A percentile compares a stretch with the other conserved stretches of the same genome.
phyloP scores from a whole-genome alignment of 2,113 vertebrate species.

The Callocephalon fimbriatum region DNA sequence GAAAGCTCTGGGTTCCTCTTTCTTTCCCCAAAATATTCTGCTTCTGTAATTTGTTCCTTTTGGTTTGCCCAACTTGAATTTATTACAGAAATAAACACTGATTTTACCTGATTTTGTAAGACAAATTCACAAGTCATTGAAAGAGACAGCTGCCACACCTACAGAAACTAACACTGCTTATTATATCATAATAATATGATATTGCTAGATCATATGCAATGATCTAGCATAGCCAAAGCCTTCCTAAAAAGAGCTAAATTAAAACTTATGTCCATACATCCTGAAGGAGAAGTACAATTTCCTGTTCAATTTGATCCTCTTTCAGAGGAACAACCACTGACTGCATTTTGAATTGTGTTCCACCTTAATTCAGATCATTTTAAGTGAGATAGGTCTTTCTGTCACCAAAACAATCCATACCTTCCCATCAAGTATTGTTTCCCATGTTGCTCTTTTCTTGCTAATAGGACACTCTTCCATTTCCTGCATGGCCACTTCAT shows the following conservation, averaged over 20 bases:
- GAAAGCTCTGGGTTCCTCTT: background rate
- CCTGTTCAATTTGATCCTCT: background rate
- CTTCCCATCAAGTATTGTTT: conserved; percentile 98
- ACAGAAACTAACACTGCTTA: background rate
- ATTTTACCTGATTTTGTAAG: background rate
- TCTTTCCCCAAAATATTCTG: background rate
- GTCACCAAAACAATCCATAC: conserved; percentile 67
- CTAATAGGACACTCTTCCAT: conserved; percentile 97
- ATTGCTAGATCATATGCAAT: background rate
- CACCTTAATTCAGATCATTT: background rate
- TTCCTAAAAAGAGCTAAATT: background rate
- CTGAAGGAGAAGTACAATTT: background rate
- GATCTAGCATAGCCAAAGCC: background rate
- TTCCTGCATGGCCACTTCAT: conserved; percentile 98
- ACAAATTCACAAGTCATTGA: background rate
- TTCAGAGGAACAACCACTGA: background rate
- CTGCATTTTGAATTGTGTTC: background rate
- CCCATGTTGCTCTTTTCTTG: conserved; percentile 98
- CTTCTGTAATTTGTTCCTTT: background rate
- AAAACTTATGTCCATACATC: background rate
- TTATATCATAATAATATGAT: no score
- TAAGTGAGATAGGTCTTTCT: background rate
- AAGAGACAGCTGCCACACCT: background rate
- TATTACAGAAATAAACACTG: background rate
- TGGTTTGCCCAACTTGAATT: background rate